Percentiles rank a stretch among this genome's conserved stretches.
Evolutionary conservation across 1,140 invertebrate genomes (phyloP).

Genomic region (Sipha flava): DNA sequence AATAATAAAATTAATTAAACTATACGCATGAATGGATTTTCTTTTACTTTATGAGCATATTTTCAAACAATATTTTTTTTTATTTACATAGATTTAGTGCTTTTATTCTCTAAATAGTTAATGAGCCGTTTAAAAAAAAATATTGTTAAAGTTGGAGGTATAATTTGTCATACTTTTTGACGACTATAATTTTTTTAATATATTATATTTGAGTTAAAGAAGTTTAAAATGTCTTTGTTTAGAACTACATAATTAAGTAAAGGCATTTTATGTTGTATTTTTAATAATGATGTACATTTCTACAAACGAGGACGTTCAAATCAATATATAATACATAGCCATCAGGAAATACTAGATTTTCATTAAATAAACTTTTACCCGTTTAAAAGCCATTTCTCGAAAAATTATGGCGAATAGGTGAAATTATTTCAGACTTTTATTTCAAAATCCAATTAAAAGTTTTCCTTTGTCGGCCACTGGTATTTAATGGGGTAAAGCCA

Average conservation of each 20-base stretch:
- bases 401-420: background rate
- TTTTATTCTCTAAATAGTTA: too few species aligned
- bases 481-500: background rate
- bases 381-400: background rate
- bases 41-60: background rate
- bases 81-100: background rate
- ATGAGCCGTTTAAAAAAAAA: too few species aligned
- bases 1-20: background rate
- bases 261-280: too few species aligned
- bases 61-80: background rate
- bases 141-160: too few species aligned
- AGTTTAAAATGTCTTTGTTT: too few species aligned
- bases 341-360: background rate
- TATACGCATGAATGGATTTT: background rate
- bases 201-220: too few species aligned
- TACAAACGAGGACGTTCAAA: background rate
- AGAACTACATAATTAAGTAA: too few species aligned
- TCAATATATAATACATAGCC: too few species aligned
- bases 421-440: background rate
- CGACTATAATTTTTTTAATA: too few species aligned
- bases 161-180: background rate
- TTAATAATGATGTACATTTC: background rate
- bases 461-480: background rate
- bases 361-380: background rate
- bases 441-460: conserved; percentile 6